A percentile compares a stretch with the other conserved stretches of the same genome.
Conservation (phyloP, 2,888 invertebrate genomes). For the Dasypogon diadema region DNA sequence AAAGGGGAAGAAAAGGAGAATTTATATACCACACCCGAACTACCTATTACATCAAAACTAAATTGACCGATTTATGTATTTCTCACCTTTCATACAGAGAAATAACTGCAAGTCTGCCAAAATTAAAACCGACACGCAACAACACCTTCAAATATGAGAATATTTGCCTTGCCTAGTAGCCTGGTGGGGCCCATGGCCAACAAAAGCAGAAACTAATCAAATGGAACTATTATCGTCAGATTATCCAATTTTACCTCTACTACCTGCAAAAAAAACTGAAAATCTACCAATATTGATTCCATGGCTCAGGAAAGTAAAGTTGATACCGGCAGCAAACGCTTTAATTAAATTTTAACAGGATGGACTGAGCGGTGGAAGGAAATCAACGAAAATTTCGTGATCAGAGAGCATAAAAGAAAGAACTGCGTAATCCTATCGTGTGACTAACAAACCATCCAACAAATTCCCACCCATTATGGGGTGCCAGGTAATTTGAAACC, state of each 20-base stretch:
- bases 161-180: no score
- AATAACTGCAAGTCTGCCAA: neutral
- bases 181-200: neutral
- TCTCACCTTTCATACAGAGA: neutral
- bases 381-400: slow-evolving; percentile 11
- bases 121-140: neutral
- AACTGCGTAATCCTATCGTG: slow-evolving; percentile 6
- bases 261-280: no score
- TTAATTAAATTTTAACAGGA: slow-evolving; percentile 3
- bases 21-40: no score
- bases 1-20: no score
- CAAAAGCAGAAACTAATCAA: slow-evolving; percentile 5
- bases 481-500: slow-evolving; percentile 23
- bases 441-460: slow-evolving; percentile 18
- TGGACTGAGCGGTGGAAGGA: neutral
- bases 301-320: neutral
- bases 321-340: neutral
- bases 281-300: neutral
- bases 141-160: neutral
- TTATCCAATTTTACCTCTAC: neutral
- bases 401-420: neutral
- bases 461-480: slow-evolving; percentile 5
- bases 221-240: slow-evolving; percentile 9
- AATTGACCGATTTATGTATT: neutral
- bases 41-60: no score